These are phyloP conservation scores for Steatornis caripensis DNA, from an alignment of 2,113 vertebrate genomes.

Conservation along the genomic window DNA sequence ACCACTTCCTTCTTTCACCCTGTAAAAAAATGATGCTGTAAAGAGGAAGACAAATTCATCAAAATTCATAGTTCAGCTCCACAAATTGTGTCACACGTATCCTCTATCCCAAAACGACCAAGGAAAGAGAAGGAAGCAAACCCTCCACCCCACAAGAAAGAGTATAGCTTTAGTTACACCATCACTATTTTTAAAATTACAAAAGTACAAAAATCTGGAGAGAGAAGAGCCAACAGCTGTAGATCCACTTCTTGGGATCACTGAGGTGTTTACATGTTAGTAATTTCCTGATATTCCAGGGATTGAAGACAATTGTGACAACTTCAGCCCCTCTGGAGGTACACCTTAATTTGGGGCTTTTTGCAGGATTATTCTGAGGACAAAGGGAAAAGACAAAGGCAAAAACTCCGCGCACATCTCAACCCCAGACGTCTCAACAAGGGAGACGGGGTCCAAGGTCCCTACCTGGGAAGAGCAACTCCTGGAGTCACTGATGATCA, in stretches of 20 bases:
- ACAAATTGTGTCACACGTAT: background rate
- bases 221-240: background rate
- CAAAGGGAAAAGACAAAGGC: background rate
- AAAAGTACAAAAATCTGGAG: background rate
- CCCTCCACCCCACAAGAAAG: background rate
- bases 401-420: background rate
- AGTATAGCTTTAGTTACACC: background rate
- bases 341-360: background rate
- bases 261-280: background rate
- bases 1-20: constrained; percentile 56
- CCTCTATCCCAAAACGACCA: background rate
- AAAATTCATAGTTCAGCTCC: background rate
- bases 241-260: background rate
- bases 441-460: background rate
- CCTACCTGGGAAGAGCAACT: background rate
- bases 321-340: background rate
- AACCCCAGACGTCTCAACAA: rapidly evolving
- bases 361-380: background rate
- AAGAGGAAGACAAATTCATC: background rate
- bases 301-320: background rate
- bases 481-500: background rate
- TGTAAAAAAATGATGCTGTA: background rate
- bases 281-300: background rate
- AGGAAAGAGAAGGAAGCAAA: background rate
- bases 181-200: background rate